Evolutionary conservation across 2,113 vertebrate species (phyloP).

Genomic region (Stercorarius parasiticus): DNA sequence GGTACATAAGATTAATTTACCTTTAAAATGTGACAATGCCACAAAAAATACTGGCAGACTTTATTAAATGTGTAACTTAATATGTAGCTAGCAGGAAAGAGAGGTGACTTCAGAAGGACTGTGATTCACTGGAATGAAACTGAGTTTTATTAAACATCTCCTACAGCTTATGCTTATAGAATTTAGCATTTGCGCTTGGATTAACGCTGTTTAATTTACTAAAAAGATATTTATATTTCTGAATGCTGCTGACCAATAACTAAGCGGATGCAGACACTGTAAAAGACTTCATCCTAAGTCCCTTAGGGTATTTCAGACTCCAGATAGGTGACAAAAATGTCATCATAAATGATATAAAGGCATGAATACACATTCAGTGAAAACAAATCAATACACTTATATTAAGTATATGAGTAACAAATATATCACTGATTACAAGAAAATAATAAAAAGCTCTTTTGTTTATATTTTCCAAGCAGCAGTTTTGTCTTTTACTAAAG

Average conservation of each 20-base stretch:
- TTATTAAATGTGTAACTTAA: neutral
- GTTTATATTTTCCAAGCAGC: neutral
- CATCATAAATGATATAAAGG: neutral
- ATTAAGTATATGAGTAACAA: neutral
- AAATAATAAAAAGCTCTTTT: neutral
- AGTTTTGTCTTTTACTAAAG: neutral
- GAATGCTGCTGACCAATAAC: neutral
- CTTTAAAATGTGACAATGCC: neutral
- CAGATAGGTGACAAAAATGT: neutral
- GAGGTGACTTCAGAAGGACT: neutral
- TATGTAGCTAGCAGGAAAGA: neutral
- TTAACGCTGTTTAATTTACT: neutral
- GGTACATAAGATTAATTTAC: neutral
- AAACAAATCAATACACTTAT: neutral
- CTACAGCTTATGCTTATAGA: neutral
- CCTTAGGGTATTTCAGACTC: neutral
- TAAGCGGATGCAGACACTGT: neutral
- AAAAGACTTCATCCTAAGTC: neutral
- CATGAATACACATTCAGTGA: neutral
- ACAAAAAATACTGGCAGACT: neutral
- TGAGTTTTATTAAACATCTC: neutral
- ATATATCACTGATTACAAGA: accelerated
- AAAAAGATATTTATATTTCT: neutral
- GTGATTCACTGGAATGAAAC: neutral
- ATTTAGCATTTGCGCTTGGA: neutral